A percentile compares a stretch with the other conserved stretches of the same genome.
Evolutionary conservation across 2,113 vertebrate species (phyloP).

Genomic region (Seriola quinqueradiata): DNA sequence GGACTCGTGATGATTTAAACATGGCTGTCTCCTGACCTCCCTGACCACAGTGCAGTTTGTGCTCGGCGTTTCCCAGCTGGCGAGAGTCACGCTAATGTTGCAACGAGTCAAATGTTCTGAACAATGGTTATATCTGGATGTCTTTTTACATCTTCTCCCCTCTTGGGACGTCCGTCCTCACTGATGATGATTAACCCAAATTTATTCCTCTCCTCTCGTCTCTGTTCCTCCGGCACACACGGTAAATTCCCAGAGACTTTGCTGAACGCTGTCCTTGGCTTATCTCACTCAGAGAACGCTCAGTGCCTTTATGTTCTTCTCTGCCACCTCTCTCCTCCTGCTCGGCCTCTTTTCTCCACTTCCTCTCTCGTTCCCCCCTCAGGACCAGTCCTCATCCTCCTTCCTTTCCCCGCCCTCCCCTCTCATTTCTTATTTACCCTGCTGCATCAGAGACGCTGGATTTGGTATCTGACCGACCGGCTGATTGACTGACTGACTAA

Average conservation of each 20-base stretch:
- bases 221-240: constrained; percentile 30
- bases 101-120: constrained; percentile 29
- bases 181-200: constrained; percentile 62
- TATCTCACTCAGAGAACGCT: constrained; percentile 13
- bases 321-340: constrained; percentile 31
- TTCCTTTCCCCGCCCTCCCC: neutral
- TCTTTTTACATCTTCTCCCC: constrained; percentile 41
- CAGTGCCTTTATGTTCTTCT: constrained; percentile 5
- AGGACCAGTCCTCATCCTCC: constrained; percentile 23
- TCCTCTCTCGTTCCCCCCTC: constrained; percentile 16
- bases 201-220: constrained; percentile 27
- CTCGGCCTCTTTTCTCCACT: constrained; percentile 32
- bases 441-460: constrained; percentile 25
- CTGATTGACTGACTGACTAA: constrained; percentile 1
- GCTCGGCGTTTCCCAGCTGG: constrained; percentile 20
- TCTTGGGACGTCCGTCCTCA: constrained; percentile 39
- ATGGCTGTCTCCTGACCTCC: neutral
- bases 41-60: neutral
- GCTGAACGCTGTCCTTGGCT: constrained; percentile 29
- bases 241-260: constrained; percentile 23
- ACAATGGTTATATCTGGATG: constrained; percentile 50
- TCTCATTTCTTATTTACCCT: constrained; percentile 54
- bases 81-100: constrained; percentile 8
- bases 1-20: neutral
- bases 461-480: neutral